These are phyloP conservation scores for Eupelmus urozonus DNA, from an alignment of 2,888 invertebrate genomes.

Conservation along the genomic window DNA sequence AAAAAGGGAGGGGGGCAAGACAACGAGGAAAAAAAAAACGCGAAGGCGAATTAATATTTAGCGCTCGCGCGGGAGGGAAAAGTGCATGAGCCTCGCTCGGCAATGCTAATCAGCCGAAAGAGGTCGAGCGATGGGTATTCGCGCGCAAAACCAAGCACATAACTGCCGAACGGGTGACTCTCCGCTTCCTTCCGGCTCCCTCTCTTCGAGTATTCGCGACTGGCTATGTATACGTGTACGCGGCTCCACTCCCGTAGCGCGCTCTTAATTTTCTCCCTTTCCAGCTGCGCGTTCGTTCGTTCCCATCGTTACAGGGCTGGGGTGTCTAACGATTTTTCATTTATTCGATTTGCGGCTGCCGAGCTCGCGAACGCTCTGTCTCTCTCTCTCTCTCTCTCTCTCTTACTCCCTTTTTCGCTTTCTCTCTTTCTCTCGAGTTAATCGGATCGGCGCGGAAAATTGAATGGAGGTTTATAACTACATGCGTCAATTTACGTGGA, in stretches of 20 bases:
- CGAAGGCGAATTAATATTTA: slow-evolving; percentile 33
- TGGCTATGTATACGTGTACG: too few species aligned
- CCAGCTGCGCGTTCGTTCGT: too few species aligned
- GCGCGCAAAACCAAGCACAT: slow-evolving; percentile 47
- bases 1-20: neutral
- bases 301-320: too few species aligned
- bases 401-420: neutral
- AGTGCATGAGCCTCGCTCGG: neutral
- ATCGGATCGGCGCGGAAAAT: too few species aligned
- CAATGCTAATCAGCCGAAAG: slow-evolving; percentile 53
- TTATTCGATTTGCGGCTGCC: too few species aligned
- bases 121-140: slow-evolving; percentile 40
- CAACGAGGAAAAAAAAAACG: neutral
- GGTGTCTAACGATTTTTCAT: too few species aligned
- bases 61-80: neutral
- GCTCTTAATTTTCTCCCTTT: too few species aligned
- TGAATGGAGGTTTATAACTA: too few species aligned
- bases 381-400: slow-evolving; percentile 8
- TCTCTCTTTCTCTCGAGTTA: neutral
- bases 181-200: slow-evolving; percentile 37
- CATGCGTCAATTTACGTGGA: too few species aligned
- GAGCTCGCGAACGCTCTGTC: too few species aligned
- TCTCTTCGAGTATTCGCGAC: slow-evolving; percentile 10
- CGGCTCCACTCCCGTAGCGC: neutral
- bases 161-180: slow-evolving; percentile 35